Base-by-base conservation (phyloP, 2,888 invertebrate species). In the Nowickia ferox region DNA sequence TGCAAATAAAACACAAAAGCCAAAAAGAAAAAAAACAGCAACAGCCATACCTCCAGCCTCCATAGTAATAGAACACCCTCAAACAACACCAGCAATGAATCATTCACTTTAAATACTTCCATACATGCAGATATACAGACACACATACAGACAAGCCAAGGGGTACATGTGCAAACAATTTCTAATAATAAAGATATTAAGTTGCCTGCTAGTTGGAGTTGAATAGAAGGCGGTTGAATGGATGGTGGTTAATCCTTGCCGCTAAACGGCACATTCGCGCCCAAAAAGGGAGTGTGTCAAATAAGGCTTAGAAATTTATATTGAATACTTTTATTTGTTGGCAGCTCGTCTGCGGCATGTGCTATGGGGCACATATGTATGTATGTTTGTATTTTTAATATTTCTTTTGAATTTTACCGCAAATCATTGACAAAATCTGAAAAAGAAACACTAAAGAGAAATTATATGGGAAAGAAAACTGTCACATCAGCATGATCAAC, bases 401-500 rank as follows among this genome's bases (percentile, higher is more conserved):
- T 77, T 78, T 81, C 51, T 61, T 75, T 59, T 61, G 53, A 87
- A 71, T 81, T 75, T 71, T 65, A 78, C 77, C 78, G 80, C 84
- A 84, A 83, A 71, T 68, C 80, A 81, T 77, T 80, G 74, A 77
- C 80, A 81, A 77, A 53, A 65, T 11, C 15, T 72, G 48, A 10
- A 15, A 46, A 17, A 44, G 42, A n/a, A 46, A 72, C 65, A 10
- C n/a, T 22, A n/a, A 57, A 69, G 22, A 17, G 17, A 48, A 30
- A 11, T 22, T n/a, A 51, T 17, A n/a, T 42, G 17, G 30, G 9
- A 53, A 42, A 61, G 74, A 78, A 66, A 80, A 66, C 75, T 86
- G 86, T 86, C 86, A 86, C 79, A 72, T 83, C 86, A 86, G 83
- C 86, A 83, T 86, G 79, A 83, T 83, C 71, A 66, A 66, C 17